A percentile compares a stretch with the other conserved stretches of the same genome.
These are phyloP conservation scores for Rhabdophis nuchalis DNA, from an alignment of 2,797 vertebrate genomes.

Conservation along the genomic window DNA sequence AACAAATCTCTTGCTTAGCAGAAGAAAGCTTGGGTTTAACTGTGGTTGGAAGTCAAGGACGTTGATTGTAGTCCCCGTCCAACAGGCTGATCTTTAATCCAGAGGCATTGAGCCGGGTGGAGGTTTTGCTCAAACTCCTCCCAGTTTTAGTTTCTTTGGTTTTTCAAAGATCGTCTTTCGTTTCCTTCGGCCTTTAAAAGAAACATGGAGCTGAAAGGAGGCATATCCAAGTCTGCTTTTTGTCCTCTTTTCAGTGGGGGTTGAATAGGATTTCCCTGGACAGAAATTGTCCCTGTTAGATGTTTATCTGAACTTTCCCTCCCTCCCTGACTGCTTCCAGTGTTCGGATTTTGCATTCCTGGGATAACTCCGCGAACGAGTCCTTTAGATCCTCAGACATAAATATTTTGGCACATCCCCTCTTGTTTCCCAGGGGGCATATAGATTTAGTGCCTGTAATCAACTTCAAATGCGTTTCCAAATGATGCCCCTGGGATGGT, in stretches of 20 bases:
- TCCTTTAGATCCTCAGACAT: neutral
- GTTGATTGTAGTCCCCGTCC: no score
- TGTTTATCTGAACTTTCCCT: conserved; percentile 23
- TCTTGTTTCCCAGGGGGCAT: neutral
- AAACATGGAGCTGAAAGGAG: neutral
- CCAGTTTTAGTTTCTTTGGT: no score
- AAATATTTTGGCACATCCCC: neutral
- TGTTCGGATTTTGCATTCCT: neutral
- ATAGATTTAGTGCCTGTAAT: neutral
- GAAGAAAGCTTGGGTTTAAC: no score
- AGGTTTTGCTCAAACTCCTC: no score
- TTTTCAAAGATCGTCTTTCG: neutral
- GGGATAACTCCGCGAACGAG: neutral
- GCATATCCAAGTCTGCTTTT: neutral
- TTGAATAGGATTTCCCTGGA: neutral
- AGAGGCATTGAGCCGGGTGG: no score
- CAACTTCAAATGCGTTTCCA: neutral
- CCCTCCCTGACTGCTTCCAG: neutral
- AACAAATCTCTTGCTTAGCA: no score
- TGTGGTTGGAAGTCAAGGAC: no score
- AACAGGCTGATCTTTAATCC: no score
- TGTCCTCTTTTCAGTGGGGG: no score
- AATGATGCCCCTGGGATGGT: neutral
- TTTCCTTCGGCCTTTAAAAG: neutral
- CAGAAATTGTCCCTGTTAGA: conserved; percentile 15